Evolutionary conservation across 2,797 vertebrate genomes (phyloP).

Genomic region (Enteromius trimaculatus): DNA sequence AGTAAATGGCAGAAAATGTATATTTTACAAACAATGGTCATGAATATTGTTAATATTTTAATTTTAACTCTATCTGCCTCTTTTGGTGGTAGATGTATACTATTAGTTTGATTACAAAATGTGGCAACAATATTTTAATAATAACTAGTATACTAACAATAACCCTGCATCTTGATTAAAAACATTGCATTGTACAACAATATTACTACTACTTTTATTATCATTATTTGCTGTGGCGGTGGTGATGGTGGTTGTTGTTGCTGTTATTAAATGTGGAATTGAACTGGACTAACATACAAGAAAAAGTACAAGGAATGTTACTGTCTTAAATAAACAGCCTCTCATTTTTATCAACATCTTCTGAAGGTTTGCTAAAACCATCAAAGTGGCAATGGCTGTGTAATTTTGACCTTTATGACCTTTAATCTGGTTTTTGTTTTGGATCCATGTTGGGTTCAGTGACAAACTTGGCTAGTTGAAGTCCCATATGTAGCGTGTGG

Average conservation of each 20-base stretch:
- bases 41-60: neutral
- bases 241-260: no score
- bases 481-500: slow-evolving; percentile 29
- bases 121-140: neutral
- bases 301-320: neutral
- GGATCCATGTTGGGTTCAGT: slow-evolving; percentile 22
- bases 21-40: neutral
- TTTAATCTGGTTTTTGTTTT: slow-evolving; percentile 26
- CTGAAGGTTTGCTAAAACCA: neutral
- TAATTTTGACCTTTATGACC: slow-evolving; percentile 6
- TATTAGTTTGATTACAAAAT: no score
- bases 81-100: no score
- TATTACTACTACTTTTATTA: neutral
- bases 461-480: slow-evolving; percentile 41
- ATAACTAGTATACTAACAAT: neutral
- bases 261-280: neutral
- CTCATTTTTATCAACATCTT: neutral
- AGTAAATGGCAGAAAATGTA: neutral
- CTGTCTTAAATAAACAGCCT: neutral
- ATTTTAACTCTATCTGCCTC: no score
- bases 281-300: neutral
- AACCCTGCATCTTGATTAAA: neutral
- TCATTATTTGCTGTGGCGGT: no score
- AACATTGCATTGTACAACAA: no score
- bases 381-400: neutral